Base-by-base conservation (phyloP, 1,140 invertebrate species). In the Frieseomelitta varia region DNA sequence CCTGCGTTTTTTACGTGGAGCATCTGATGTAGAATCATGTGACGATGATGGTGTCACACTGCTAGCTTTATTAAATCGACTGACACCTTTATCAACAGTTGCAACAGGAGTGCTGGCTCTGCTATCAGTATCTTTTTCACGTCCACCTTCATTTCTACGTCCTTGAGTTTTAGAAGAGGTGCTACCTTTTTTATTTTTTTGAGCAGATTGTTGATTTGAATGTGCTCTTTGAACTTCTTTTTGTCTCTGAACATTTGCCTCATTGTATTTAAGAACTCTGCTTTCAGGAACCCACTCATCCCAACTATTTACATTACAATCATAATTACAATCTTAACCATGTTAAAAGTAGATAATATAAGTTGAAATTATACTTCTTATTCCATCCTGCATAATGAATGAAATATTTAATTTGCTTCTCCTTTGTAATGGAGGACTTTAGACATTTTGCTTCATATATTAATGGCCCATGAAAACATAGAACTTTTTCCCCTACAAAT, bases 381-480 rank as follows among this genome's bases (percentile, higher is more conserved):
- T 99, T 99, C 98, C 98, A 99, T 14, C 99, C 99, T 91, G 98
- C 98, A 95, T 99, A 99, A 95, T 99, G 99, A 87, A 99, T 98
- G 47, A 98, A 97, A 95, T 99, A 99, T 93, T 97, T 97, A 8
- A 98, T 96, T 93, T 97, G 97, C 94, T 98, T 98, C 87, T 99
- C 98, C 91, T 97, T 98, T 14, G 96, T 96, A 39, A 97, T 95
- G 82, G 97, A 97, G 85, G 96, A 96, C 94, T 98, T 98, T 15
- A 99, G 95, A 94, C 98, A 98, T 96, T 99, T 99, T 15, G 98
- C 98, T 96, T 99, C 98, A 94, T 99, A 99, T 85, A 99, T 97
- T 15, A 99, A 95, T 17, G 98, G 98, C 1, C 98, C 98, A 95
- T 99, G 98, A 92, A 98, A 99, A 94, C 98, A 99, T n/a, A 99